Base-by-base conservation (phyloP, 1,140 invertebrate species). In the Camponotus vicinus region DNA sequence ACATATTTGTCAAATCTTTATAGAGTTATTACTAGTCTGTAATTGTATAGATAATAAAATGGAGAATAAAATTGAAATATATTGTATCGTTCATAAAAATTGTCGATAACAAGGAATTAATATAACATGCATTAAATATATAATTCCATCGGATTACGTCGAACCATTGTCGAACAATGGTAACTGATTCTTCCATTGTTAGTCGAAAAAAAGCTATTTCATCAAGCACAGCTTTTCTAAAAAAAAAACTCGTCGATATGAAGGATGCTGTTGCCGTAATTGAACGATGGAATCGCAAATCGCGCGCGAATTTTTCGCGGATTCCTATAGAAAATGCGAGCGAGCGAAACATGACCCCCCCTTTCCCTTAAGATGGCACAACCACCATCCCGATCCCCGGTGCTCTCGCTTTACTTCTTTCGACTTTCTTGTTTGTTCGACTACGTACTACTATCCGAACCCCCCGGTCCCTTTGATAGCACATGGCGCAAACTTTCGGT, bases 401-500 rank as follows among this genome's bases (percentile, higher is more conserved):
- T 63, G 70, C 52, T 66, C 66, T 63, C 79, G 69, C 55, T 83
- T 75, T 83, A 32, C 40, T 73, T 80, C 67, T 80, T 73, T 73
- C 55, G n/a, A 66, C 40, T 49, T 52, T 59, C 73, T 82, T 55
- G 66, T 61, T 52, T 71, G 61, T 42, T 49, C 34, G 49, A 57
- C 45, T 55, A 55, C 63, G 40, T 69, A 67, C 13, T n/a, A 18
- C 45, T 13, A 55, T 71, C 63, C 37, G 73, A 79, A 49, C 34
- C 59, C 42, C 45, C 45, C 42, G 34, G 45, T 66, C 42, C 32
- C 73, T 86, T 87, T 76, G 73, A 64, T 61, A 57, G 67, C 89
- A 87, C 76, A 71, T 89, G 88, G 70, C 79, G 80, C 88, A 59
- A 89, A 90, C 79, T 86, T 90, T 75, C 64, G 37, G 57, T 13